Evolutionary conservation across 2,113 vertebrate genomes (phyloP).

Genomic region (Dermatemys mawii): DNA sequence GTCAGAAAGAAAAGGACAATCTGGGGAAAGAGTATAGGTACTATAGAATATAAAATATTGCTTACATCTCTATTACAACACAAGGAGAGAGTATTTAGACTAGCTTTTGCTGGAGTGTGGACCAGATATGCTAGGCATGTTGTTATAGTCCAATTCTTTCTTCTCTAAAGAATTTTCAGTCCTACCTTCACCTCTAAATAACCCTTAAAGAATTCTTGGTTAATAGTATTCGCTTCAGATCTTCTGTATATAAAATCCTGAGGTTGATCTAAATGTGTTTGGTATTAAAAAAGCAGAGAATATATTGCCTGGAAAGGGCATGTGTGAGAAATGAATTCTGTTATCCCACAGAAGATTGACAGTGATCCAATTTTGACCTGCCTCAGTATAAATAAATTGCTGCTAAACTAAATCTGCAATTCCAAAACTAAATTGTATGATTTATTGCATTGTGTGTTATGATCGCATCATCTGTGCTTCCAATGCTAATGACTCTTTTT

Average conservation of each 20-base stretch:
- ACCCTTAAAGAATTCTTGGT: not conserved
- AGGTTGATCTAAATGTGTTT: not conserved
- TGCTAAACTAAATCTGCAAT: not conserved
- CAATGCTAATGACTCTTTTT: not conserved
- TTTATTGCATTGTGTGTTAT: not conserved
- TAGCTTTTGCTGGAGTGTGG: slow-evolving; percentile 9
- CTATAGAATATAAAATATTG: not conserved
- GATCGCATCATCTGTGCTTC: not conserved
- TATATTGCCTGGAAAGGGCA: not conserved
- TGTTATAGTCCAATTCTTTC: not conserved
- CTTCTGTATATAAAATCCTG: not conserved
- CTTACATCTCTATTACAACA: not conserved
- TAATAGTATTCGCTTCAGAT: not conserved
- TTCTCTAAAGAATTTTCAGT: not conserved
- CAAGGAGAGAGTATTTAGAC: not conserved
- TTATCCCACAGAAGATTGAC: not conserved
- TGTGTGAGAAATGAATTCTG: not conserved
- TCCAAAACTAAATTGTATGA: not conserved
- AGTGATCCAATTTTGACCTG: not conserved
- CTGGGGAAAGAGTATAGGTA: not conserved
- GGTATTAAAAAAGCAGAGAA: not conserved
- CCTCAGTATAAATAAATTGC: not conserved
- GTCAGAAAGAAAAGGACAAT: not conserved
- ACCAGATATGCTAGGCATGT: not conserved
- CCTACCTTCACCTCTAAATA: not conserved